Conservation (phyloP, 2,113 vertebrate genomes). For the Carassius carassius region DNA sequence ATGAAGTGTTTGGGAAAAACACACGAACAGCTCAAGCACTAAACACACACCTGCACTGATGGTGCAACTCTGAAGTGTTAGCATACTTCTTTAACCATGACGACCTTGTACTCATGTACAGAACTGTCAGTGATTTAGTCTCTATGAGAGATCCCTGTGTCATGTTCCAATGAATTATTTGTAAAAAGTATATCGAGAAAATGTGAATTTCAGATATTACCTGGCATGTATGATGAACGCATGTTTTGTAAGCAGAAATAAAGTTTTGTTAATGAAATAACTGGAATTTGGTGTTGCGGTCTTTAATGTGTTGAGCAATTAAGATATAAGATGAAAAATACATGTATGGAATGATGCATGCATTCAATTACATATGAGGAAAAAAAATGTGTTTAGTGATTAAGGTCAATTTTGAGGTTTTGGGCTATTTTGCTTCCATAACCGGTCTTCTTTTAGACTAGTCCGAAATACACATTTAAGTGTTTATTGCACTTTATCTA, state of each 20-base stretch:
- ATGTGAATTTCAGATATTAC: constrained; percentile 62
- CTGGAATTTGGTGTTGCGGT: not conserved
- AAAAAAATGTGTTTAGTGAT: not conserved
- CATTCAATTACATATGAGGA: not conserved
- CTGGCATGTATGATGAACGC: constrained; percentile 58
- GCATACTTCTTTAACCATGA: constrained; percentile 52
- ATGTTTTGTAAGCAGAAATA: constrained; percentile 68
- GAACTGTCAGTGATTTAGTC: constrained; percentile 72
- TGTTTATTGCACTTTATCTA: too few species aligned
- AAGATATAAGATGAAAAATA: not conserved
- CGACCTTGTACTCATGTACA: constrained; percentile 73
- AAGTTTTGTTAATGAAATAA: constrained; percentile 53
- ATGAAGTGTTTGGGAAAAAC: not conserved
- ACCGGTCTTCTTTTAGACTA: too few species aligned
- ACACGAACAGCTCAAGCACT: not conserved
- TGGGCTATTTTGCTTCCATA: too few species aligned
- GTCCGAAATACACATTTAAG: too few species aligned
- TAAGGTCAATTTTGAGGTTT: not conserved
- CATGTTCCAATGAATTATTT: constrained; percentile 82
- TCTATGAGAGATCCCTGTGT: constrained; percentile 81
- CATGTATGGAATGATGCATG: not conserved
- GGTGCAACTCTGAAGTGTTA: constrained; percentile 52
- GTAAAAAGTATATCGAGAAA: constrained; percentile 64
- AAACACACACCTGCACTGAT: constrained; percentile 32
- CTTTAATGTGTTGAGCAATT: not conserved